A percentile compares a stretch with the other conserved stretches of the same genome.
Evolutionary conservation across 2,113 vertebrate species (phyloP).

Genomic region (Hippotragus niger): DNA sequence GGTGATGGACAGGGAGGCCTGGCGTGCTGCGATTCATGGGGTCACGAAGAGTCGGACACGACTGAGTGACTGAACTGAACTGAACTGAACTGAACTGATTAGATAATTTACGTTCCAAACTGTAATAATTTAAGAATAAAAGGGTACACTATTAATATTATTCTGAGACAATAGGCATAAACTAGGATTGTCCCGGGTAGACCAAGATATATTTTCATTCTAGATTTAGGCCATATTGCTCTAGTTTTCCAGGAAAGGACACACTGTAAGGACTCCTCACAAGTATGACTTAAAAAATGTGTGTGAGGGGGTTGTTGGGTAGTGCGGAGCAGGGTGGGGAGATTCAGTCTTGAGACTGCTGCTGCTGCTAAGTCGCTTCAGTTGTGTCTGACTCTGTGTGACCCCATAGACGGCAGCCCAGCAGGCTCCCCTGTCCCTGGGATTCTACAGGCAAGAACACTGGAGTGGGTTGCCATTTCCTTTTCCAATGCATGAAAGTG

Average conservation of each 20-base stretch:
- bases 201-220: neutral
- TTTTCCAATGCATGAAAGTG: too few species aligned
- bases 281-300: constrained; percentile 1
- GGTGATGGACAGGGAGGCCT: too few species aligned
- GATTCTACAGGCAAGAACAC: too few species aligned
- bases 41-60: too few species aligned
- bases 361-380: too few species aligned
- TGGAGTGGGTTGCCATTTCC: too few species aligned
- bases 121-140: neutral
- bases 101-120: constrained; percentile 17
- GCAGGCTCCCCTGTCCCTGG: too few species aligned
- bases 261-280: neutral
- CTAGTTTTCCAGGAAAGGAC: neutral
- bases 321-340: neutral
- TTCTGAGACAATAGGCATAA: neutral
- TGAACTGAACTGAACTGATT: neutral
- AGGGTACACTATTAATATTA: neutral
- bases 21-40: too few species aligned
- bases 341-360: neutral
- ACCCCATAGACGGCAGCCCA: too few species aligned
- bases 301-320: neutral
- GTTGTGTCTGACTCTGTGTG: too few species aligned
- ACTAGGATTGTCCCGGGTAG: neutral
- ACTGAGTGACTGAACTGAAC: too few species aligned
- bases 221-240: neutral